Evolutionary conservation across 2,797 vertebrate species (phyloP).

Genomic region (Chrysolophus pictus): DNA sequence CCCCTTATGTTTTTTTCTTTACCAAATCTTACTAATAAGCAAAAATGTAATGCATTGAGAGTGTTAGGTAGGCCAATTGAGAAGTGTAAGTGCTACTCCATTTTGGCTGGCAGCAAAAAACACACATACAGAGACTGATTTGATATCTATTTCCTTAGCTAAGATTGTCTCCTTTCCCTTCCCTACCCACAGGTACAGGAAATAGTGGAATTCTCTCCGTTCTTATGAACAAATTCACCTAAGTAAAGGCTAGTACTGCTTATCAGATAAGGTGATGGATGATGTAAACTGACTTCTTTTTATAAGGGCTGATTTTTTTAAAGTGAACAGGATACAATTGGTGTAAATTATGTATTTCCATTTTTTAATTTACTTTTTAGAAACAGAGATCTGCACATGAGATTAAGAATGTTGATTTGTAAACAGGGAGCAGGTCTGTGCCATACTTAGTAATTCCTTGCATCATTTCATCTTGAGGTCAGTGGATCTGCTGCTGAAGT

Average conservation of each 20-base stretch:
- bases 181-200: not conserved
- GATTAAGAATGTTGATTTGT: not conserved
- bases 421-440: conserved; percentile 8
- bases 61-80: not conserved
- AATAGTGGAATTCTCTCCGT: not conserved
- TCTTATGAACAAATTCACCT: not conserved
- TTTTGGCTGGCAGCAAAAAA: conserved; percentile 33
- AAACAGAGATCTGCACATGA: not conserved
- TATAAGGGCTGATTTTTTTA: not conserved
- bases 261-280: not conserved
- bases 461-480: not conserved
- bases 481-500: not conserved
- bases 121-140: not conserved
- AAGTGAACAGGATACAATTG: not conserved
- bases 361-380: not conserved
- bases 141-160: not conserved
- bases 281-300: not conserved
- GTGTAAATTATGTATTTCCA: not conserved
- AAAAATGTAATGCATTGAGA: not conserved
- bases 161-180: not conserved
- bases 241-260: not conserved
- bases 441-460: not conserved
- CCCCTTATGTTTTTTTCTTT: not conserved
- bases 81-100: conserved; percentile 44
- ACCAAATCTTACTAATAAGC: not conserved